These are phyloP conservation scores for Eleutherodactylus coqui DNA, from an alignment of 2,797 vertebrate species.

Conservation along the genomic window DNA sequence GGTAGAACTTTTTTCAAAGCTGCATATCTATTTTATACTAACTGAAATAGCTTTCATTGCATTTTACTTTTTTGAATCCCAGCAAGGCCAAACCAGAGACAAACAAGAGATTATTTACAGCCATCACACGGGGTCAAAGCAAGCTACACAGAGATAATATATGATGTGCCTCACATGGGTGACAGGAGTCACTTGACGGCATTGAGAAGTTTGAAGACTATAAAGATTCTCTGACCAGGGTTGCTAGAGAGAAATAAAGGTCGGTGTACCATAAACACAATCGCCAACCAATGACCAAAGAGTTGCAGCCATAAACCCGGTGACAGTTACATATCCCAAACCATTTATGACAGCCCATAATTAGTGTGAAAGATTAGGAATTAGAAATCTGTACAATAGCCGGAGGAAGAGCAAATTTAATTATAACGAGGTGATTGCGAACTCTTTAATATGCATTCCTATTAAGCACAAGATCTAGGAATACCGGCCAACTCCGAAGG, in stretches of 20 bases:
- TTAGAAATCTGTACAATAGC: slow-evolving; percentile 62
- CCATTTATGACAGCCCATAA: slow-evolving; percentile 59
- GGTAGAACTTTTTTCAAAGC: background rate
- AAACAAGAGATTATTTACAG: slow-evolving; percentile 1
- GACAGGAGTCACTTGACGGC: background rate
- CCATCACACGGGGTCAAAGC: background rate
- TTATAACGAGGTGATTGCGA: slow-evolving; percentile 59
- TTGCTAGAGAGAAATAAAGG: background rate
- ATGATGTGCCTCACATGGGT: background rate
- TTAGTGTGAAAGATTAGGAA: slow-evolving; percentile 60
- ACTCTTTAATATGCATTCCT: slow-evolving; percentile 59
- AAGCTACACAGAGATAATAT: background rate
- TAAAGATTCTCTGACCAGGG: slow-evolving; percentile 33
- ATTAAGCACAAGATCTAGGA: slow-evolving; percentile 61
- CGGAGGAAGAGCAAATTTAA: slow-evolving; percentile 59
- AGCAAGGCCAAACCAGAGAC: background rate
- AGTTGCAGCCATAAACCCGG: slow-evolving; percentile 13
- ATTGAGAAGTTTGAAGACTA: slow-evolving; percentile 31
- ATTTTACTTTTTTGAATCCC: background rate
- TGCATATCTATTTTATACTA: background rate
- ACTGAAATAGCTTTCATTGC: background rate
- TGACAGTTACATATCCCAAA: slow-evolving; percentile 16
- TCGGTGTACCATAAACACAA: slow-evolving; percentile 36
- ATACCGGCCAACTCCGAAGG: slow-evolving; percentile 36
- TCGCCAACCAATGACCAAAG: background rate